Evolutionary conservation across 2,888 invertebrate genomes (phyloP).

Genomic region (Drosophila histrio): DNA sequence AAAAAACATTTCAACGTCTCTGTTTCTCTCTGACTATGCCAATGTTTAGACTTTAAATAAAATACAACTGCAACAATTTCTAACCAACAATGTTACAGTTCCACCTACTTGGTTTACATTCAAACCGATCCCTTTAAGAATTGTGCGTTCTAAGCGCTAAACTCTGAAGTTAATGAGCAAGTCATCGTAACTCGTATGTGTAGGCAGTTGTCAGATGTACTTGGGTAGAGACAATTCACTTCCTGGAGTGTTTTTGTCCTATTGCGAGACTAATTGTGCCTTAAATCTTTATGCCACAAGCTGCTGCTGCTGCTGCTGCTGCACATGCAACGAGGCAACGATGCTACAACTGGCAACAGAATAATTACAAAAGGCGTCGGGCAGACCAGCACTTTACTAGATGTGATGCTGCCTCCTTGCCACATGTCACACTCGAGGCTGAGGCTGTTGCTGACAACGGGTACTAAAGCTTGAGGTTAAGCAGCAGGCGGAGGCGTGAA

Average conservation of each 20-base stretch:
- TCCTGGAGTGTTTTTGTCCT: constrained; percentile 49
- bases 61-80: neutral
- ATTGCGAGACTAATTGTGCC: constrained; percentile 64
- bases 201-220: constrained; percentile 24
- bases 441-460: constrained; percentile 39
- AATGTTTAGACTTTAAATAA: neutral
- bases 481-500: constrained; percentile 1
- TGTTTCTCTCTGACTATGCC: neutral
- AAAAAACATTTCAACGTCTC: neutral
- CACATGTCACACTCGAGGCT: constrained; percentile 28
- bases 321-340: constrained; percentile 38
- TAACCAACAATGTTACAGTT: neutral
- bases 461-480: constrained; percentile 5
- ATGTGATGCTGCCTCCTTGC: neutral
- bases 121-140: neutral
- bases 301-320: constrained; percentile 36
- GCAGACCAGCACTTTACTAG: constrained; percentile 37
- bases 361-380: constrained; percentile 69
- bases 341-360: constrained; percentile 27
- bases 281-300: constrained; percentile 45
- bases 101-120: neutral
- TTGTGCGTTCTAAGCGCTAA: neutral
- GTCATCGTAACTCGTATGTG: neutral
- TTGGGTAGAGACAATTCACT: constrained; percentile 27
- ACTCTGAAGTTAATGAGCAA: constrained; percentile 14